Conservation (phyloP, 2,113 vertebrate species). For the Ammospiza nelsoni region DNA sequence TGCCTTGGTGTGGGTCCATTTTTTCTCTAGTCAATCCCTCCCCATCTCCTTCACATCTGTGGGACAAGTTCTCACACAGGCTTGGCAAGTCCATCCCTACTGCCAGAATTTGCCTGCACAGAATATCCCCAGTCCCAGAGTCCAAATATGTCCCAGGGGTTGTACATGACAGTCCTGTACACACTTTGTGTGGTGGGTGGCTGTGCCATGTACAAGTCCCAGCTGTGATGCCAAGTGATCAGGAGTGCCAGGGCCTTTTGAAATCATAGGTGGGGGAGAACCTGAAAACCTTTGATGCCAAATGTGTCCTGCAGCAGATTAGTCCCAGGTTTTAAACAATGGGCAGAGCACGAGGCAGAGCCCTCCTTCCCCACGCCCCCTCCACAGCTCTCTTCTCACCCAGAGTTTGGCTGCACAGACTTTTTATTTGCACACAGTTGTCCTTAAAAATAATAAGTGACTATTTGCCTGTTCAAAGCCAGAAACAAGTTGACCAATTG, state of each 20-base stretch:
- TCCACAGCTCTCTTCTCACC: slow-evolving; percentile 12
- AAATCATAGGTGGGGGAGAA: neutral
- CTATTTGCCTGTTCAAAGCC: slow-evolving; percentile 73
- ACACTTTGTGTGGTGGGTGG: neutral
- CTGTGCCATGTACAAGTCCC: neutral
- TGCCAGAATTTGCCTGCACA: neutral
- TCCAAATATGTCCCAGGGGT: fast-evolving
- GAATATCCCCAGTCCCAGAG: neutral
- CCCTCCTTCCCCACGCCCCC: neutral
- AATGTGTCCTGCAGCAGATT: neutral
- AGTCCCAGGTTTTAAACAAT: neutral
- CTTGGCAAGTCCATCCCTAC: neutral
- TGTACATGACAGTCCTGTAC: neutral
- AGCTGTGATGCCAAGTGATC: neutral
- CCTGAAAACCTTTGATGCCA: neutral
- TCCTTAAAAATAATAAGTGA: slow-evolving; percentile 77
- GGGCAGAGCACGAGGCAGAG: neutral
- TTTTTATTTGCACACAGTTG: slow-evolving; percentile 69
- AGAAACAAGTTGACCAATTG: slow-evolving; percentile 76
- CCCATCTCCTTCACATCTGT: neutral
- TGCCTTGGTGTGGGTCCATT: neutral
- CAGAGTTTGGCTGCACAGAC: slow-evolving; percentile 27
- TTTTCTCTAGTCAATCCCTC: neutral
- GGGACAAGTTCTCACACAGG: neutral
- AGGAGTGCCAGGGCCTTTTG: neutral